Percentiles rank a stretch among this genome's conserved stretches.
These are phyloP conservation scores for Hypotaenidia philippensis DNA, from an alignment of 2,797 vertebrate species.

Conservation along the genomic window DNA sequence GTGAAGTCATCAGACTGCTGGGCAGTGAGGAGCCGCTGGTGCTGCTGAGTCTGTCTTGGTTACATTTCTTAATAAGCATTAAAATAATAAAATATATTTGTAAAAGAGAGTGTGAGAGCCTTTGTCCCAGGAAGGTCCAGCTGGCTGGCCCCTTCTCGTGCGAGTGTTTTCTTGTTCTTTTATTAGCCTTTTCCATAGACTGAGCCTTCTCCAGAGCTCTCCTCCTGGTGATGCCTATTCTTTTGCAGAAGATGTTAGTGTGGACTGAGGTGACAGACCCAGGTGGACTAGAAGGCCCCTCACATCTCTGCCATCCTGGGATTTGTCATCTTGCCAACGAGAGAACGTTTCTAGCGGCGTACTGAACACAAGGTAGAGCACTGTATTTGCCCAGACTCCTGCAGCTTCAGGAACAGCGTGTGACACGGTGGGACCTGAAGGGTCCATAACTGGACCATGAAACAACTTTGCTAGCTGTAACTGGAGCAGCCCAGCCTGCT, in stretches of 20 bases:
- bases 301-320: not conserved
- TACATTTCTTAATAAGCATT: constrained; percentile 74
- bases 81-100: constrained; percentile 76
- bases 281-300: not conserved
- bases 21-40: constrained; percentile 68
- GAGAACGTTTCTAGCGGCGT: not conserved
- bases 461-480: not conserved
- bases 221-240: not conserved
- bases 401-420: not conserved
- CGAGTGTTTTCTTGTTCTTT: not conserved
- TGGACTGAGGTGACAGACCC: not conserved
- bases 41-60: constrained; percentile 73
- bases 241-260: not conserved
- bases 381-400: not conserved
- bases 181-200: constrained; percentile 1
- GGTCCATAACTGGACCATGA: not conserved
- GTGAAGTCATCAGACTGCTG: constrained; percentile 73
- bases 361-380: not conserved
- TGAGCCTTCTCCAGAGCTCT: not conserved
- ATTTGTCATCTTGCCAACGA: not conserved
- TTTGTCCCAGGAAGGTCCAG: not conserved
- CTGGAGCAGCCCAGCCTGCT: not conserved
- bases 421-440: not conserved
- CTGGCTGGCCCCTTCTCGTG: not conserved
- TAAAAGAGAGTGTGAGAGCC: constrained; percentile 48